Percentiles rank a stretch among this genome's conserved stretches.
These are phyloP conservation scores for Catajapyx aquilonaris DNA, from an alignment of 1,140 invertebrate species.

Conservation along the genomic window DNA sequence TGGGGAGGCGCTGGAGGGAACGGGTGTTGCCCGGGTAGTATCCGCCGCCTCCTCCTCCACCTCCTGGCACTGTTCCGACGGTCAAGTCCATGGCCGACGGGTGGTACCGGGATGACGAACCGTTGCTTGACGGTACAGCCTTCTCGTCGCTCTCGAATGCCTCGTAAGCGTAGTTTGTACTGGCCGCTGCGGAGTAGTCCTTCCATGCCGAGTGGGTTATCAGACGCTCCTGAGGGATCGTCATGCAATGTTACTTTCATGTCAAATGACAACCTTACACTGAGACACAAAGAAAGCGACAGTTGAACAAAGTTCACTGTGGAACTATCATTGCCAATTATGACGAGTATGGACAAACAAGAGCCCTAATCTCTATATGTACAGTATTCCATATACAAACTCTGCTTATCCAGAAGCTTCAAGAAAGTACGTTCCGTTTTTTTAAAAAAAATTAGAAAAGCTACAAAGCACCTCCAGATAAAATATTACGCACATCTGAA, in stretches of 20 bases:
- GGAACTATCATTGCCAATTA: not conserved
- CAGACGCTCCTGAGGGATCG: conserved; percentile 47
- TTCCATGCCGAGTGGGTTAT: conserved; percentile 67
- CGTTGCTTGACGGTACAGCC: conserved; percentile 17
- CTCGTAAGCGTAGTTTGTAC: conserved; percentile 69
- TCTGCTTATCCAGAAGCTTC: not conserved
- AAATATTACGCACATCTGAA: too few relatives aligned
- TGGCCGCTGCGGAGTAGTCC: conserved; percentile 54
- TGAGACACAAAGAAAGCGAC: not conserved
- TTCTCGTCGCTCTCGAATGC: conserved; percentile 61
- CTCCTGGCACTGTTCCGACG: too few relatives aligned
- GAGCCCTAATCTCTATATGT: not conserved
- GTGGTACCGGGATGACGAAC: conserved; percentile 11
- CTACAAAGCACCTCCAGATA: too few relatives aligned
- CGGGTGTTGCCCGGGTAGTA: not conserved
- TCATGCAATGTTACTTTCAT: not conserved
- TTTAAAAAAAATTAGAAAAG: too few relatives aligned
- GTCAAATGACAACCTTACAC: not conserved
- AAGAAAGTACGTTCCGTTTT: too few relatives aligned
- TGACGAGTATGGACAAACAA: not conserved
- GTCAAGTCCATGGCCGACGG: conserved; percentile 22
- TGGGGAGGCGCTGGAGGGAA: conserved; percentile 7
- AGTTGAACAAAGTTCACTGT: not conserved
- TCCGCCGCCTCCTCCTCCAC: too few relatives aligned
- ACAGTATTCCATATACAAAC: not conserved